Base-by-base conservation (phyloP, 1,140 invertebrate species). In the Ylistrum balloti region DNA sequence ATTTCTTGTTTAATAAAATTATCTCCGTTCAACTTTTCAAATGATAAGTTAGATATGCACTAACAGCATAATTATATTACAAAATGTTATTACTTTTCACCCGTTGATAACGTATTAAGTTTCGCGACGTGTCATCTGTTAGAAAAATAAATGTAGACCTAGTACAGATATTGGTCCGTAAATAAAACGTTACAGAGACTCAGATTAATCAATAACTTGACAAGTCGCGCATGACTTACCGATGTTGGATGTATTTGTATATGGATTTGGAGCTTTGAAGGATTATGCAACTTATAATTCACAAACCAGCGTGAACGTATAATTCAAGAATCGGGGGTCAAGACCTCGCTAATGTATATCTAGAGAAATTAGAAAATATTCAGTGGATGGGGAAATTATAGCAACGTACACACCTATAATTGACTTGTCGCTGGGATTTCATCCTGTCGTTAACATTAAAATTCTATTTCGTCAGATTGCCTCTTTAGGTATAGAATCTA, bases 241-340 rank as follows among this genome's bases (percentile, higher is more conserved):
- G 28, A 28, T 74, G 28, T 74, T 74, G n/a, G 28, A n/a, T 22
- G 3, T 74, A 74, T 74, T 74, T 74, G 56, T 74, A 74, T 74
- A 74, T 11, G 22, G n/a, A 5, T 28, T 28, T 74, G 56, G 56
- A 74, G n/a, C 22, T 74, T 74, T n/a, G 56, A 74, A 74, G 56
- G 56, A 74, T 74, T 74, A 74, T 74, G 56, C 56, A 74, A 74
- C 56, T 74, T 74, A 3, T 74, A 74, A 74, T 74, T 74, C 56
- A n/a, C 56, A 28, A 28, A 9, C 5, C 13, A 7, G 15, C 28
- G 56, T 74, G 56, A 74, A 74, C 22, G n/a, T 74, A 74, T n/a
- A 28, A n/a, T 28, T 28, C 56, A 22, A 9, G 1, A 1, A n/a
- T 28, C 11, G 3, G 17, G n/a, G 56, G n/a, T n/a, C 2, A 5